A percentile compares a stretch with the other conserved stretches of the same genome.
These are phyloP conservation scores for Pollenia amentaria DNA, from an alignment of 2,888 invertebrate species.

Conservation along the genomic window DNA sequence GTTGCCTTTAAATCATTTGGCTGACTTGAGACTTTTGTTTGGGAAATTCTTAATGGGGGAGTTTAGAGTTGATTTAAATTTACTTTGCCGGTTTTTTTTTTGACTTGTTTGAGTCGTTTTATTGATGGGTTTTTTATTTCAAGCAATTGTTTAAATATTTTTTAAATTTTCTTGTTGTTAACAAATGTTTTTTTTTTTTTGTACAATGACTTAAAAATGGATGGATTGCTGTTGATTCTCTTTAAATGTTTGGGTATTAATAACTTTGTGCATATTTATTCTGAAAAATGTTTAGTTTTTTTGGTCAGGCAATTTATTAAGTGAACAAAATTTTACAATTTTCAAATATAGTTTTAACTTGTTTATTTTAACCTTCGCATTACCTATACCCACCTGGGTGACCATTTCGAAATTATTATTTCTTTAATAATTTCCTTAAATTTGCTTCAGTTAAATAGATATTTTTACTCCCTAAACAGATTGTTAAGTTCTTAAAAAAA, in stretches of 20 bases:
- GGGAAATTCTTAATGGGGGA: conserved; percentile 62
- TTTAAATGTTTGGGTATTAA: conserved; percentile 30
- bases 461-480: too few species aligned
- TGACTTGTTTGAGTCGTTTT: conserved; percentile 42
- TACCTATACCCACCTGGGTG: too few species aligned
- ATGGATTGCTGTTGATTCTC: conserved; percentile 8
- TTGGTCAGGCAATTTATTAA: conserved; percentile 22
- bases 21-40: conserved; percentile 42
- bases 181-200: conserved; percentile 26
- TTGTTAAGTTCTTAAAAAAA: too few species aligned
- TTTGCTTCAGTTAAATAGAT: too few species aligned
- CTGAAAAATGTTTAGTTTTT: background rate
- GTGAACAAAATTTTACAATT: background rate
- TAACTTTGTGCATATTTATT: conserved; percentile 20
- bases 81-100: conserved; percentile 33
- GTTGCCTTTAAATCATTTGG: conserved; percentile 64
- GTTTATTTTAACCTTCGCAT: background rate
- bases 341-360: conserved; percentile 4
- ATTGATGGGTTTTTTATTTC: conserved; percentile 56
- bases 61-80: conserved; percentile 63
- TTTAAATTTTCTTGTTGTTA: conserved; percentile 35
- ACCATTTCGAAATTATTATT: too few species aligned
- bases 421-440: too few species aligned
- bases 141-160: conserved; percentile 49
- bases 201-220: background rate